Evolutionary conservation across 2,797 vertebrate species (phyloP), one percentile per base, ranked within the genome.

Genomic region (Knipowitschia caucasica): DNA sequence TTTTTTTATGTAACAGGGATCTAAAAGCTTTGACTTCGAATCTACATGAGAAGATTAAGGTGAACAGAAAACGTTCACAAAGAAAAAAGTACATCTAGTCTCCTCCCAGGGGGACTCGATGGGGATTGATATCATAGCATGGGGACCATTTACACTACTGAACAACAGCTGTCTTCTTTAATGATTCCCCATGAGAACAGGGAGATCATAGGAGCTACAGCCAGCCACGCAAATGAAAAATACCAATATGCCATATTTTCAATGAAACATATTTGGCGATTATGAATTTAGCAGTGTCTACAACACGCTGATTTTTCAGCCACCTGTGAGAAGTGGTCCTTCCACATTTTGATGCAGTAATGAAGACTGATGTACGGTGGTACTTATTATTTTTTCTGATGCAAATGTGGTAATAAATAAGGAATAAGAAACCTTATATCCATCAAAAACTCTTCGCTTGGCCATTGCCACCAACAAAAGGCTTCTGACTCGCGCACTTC

Each of bases 121-220:
- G 40, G 4, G 69, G 73, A 78, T 67, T 77, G 59, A 75, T 75
- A 75, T 81, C 67, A 67, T 66, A 77, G 66, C 78, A 81, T 78
- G 68, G 73, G 84, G 59, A 62, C 59, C 53, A 71, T 72, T 76
- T 63, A 77, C 71, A 69, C 62, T 14, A 71, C 68, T 76, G 69
- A 71, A 75, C 70, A 73, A 64, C 85, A 88, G 83, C 86, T 86
- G 81, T 74, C 77, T 74, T 71, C 59, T 83, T 77, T 78, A 81
- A 87, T 80, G 77, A 86, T 81, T 74, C 80, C 83, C 78, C 82
- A 45, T 65, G 80, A 83, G 70, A 73, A 78, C 73, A 62, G 64
- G 46, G 57, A 70, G 73, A 85, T 80, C 70, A 71, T 78, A 68
- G 78, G 67, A 67, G 62, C 60, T 53, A 58, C 10, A 59, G 52